Conservation (phyloP, 2,797 vertebrate genomes). For the Sebastes vulpes region DNA sequence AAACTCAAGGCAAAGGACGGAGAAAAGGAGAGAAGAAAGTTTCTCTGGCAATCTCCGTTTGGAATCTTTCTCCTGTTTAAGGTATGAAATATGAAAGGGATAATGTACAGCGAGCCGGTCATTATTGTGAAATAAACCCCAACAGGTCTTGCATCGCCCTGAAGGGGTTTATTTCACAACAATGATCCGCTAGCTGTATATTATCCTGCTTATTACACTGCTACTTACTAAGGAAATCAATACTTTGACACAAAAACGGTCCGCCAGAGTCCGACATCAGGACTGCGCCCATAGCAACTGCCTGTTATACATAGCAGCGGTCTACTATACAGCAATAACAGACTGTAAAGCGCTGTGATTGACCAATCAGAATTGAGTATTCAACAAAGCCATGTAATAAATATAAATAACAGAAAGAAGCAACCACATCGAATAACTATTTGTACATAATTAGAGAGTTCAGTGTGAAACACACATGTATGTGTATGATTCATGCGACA, state of each 20-base stretch:
- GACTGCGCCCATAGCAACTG: no score
- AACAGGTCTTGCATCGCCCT: neutral
- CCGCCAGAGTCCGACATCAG: neutral
- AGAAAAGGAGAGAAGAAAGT: neutral
- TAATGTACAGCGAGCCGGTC: no score
- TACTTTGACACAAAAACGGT: neutral
- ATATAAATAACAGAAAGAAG: neutral
- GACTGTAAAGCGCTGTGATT: neutral
- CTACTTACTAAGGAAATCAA: neutral
- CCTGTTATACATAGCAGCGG: no score
- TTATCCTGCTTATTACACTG: neutral
- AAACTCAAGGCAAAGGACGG: neutral
- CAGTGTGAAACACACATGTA: neutral
- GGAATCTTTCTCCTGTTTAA: neutral
- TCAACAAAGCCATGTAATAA: neutral
- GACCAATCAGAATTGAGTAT: neutral
- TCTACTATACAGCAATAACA: neutral
- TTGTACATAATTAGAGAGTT: conserved; percentile 28
- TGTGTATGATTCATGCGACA: conserved; percentile 14
- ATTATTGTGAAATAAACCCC: no score
- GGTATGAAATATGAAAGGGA: neutral
- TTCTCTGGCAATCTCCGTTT: neutral
- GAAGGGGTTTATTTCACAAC: neutral
- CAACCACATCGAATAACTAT: neutral
- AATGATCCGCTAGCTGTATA: neutral